Conservation (phyloP, 2,113 vertebrate species). For the Polypterus senegalus region DNA sequence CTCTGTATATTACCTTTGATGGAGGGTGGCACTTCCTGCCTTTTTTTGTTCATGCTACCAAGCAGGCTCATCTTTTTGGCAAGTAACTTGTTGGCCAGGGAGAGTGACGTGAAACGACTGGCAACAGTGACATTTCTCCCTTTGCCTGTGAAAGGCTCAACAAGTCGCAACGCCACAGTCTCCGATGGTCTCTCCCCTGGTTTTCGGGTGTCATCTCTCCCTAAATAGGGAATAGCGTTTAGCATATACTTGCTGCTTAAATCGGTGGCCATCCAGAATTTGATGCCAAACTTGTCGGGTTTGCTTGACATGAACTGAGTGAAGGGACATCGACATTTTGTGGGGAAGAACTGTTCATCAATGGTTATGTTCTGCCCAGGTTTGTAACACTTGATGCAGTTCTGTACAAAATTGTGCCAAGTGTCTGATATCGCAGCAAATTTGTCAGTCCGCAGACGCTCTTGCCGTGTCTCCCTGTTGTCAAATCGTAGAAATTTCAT, state of each 20-base stretch:
- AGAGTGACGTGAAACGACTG: conserved; percentile 11
- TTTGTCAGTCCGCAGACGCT: conserved; percentile 3
- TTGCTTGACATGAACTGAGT: conserved; percentile 1
- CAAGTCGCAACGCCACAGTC: conserved; percentile 8
- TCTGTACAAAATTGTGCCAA: conserved; percentile 10
- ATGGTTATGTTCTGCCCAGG: neutral
- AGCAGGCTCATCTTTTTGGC: conserved; percentile 9
- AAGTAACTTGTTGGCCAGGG: conserved; percentile 9
- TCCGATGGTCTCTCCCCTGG: conserved; percentile 1
- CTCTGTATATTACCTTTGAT: neutral
- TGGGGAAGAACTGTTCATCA: conserved; percentile 3
- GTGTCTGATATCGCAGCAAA: conserved; percentile 12
- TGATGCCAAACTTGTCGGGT: neutral
- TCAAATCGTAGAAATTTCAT: conserved; percentile 12
- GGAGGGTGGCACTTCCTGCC: neutral
- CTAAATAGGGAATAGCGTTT: conserved; percentile 1
- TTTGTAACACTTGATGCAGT: conserved; percentile 9
- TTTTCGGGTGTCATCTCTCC: neutral
- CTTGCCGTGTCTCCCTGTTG: neutral
- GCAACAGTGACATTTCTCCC: conserved; percentile 18
- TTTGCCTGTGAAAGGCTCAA: conserved; percentile 15
- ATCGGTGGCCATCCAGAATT: neutral
- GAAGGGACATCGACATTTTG: neutral
- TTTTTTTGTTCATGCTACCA: conserved; percentile 5
- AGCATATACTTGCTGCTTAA: neutral